phyloP scores from a whole-genome alignment of 1,140 invertebrate genomes.

The Cherax destructor region DNA sequence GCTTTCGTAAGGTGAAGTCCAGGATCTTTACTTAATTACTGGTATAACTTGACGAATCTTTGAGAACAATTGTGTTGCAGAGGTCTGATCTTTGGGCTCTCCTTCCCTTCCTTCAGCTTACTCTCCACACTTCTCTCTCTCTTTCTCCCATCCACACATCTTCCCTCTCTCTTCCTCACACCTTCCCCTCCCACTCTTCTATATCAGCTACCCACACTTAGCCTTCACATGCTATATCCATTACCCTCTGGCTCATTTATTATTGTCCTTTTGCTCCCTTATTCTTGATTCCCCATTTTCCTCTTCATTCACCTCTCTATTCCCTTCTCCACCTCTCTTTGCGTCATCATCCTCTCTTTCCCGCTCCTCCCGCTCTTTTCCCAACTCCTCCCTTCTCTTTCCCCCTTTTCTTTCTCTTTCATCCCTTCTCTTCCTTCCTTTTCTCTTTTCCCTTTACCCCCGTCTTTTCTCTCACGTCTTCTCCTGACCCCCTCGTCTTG shows the following conservation, averaged over 20 bases:
- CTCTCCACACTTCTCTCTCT: too few species aligned
- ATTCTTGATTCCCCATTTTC: neutral
- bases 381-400: neutral
- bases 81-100: too few species aligned
- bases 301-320: neutral
- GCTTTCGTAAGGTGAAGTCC: too few species aligned
- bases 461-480: too few species aligned
- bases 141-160: too few species aligned
- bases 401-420: neutral
- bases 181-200: neutral
- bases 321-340: neutral
- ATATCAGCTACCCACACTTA: neutral
- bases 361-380: neutral
- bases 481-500: neutral
- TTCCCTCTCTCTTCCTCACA: too few species aligned
- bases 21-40: too few species aligned
- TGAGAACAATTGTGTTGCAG: too few species aligned
- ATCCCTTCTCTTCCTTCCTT: neutral
- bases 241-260: neutral
- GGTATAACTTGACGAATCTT: too few species aligned
- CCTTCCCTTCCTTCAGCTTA: too few species aligned
- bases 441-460: neutral
- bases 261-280: neutral
- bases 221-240: neutral
- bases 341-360: neutral